Evolutionary conservation across 2,888 invertebrate genomes (phyloP).

Genomic region (Idaea straminata): DNA sequence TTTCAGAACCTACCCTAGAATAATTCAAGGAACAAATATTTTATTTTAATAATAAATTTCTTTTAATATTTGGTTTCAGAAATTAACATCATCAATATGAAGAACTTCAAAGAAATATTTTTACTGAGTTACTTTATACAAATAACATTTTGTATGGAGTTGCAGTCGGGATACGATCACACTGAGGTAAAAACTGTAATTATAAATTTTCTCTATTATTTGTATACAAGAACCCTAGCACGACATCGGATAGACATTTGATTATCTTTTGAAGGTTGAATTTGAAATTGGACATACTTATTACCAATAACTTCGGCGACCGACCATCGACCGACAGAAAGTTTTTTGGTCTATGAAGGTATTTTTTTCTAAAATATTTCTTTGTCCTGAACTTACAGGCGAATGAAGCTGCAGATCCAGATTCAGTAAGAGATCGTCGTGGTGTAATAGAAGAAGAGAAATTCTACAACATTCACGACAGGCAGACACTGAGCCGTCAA

Average conservation of each 20-base stretch:
- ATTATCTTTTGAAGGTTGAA: no score
- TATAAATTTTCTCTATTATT: neutral
- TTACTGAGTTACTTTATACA: conserved; percentile 41
- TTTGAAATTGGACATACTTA: no score
- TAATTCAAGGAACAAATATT: no score
- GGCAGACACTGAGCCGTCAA: conserved; percentile 46
- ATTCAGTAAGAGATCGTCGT: conserved; percentile 57
- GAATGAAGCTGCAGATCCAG: conserved; percentile 44
- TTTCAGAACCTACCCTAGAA: no score
- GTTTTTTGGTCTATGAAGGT: neutral
- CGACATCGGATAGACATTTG: neutral
- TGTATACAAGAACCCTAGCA: neutral
- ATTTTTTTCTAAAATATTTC: neutral
- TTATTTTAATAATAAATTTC: neutral
- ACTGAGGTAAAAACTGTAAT: conserved; percentile 27
- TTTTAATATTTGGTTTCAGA: conserved; percentile 17
- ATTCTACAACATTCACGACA: conserved; percentile 61
- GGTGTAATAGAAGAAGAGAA: conserved; percentile 76
- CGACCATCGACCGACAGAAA: neutral
- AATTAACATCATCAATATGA: conserved; percentile 29
- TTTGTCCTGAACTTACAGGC: conserved; percentile 36
- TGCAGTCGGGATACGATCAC: conserved; percentile 41
- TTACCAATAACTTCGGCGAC: no score
- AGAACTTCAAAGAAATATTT: conserved; percentile 29
- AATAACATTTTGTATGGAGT: conserved; percentile 38